Evolutionary conservation across 2,113 vertebrate genomes (phyloP).

Genomic region (Carassius gibelio): DNA sequence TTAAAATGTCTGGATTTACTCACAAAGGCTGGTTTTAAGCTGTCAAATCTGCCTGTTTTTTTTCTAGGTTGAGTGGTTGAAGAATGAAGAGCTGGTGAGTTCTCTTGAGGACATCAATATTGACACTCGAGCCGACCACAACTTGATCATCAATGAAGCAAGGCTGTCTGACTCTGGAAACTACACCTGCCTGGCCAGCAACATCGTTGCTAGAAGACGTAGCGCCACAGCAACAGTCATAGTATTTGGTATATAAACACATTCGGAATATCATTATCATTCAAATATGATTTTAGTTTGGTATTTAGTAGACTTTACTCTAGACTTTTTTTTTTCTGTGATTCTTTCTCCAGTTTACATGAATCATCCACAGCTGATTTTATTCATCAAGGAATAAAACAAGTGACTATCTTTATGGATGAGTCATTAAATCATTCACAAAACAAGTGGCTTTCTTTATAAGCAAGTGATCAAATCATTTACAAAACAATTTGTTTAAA

Average conservation of each 20-base stretch:
- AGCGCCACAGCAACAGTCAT: slow-evolving; percentile 86
- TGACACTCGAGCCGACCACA: slow-evolving; percentile 90
- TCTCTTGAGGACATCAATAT: slow-evolving; percentile 85
- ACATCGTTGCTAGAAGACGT: slow-evolving; percentile 91
- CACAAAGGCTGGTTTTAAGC: not conserved
- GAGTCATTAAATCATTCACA: not conserved
- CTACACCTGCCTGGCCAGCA: slow-evolving; percentile 94
- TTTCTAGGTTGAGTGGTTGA: slow-evolving; percentile 94
- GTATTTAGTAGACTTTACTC: not conserved
- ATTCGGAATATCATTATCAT: not conserved
- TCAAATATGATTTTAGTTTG: not conserved
- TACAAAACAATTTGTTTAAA: too few species aligned
- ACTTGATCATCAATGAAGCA: slow-evolving; percentile 91
- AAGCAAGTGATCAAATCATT: not conserved
- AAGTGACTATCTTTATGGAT: not conserved
- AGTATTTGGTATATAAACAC: slow-evolving; percentile 82
- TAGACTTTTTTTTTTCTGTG: not conserved
- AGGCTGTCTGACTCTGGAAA: slow-evolving; percentile 93
- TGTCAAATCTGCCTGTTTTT: not conserved
- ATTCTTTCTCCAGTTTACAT: not conserved
- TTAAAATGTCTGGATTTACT: slow-evolving; percentile 9
- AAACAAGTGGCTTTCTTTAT: not conserved
- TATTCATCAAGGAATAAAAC: not conserved
- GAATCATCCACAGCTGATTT: not conserved
- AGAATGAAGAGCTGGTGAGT: slow-evolving; percentile 90